A percentile compares a stretch with the other conserved stretches of the same genome.
Evolutionary conservation across 1,140 invertebrate species (phyloP).

Genomic region (Reticulitermes speratus): DNA sequence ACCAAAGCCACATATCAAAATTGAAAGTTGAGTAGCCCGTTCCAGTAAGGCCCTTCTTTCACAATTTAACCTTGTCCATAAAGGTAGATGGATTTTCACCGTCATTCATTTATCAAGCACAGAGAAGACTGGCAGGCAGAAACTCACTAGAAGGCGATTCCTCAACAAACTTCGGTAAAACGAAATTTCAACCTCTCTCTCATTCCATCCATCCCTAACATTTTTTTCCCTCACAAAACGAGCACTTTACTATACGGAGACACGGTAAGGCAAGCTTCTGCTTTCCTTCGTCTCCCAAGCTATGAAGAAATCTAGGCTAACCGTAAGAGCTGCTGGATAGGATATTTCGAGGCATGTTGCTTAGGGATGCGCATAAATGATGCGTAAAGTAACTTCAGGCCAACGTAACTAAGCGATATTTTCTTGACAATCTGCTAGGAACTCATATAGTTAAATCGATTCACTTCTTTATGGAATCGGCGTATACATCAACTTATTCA

Average conservation of each 20-base stretch:
- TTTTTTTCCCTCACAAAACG: background rate
- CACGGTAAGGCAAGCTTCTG: background rate
- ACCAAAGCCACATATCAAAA: too few species aligned
- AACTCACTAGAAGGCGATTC: background rate
- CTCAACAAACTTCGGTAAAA: background rate
- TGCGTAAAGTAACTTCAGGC: too few species aligned
- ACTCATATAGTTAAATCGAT: too few species aligned
- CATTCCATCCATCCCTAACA: background rate
- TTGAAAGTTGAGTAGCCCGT: background rate
- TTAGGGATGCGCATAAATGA: too few species aligned
- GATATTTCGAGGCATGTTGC: background rate
- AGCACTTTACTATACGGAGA: background rate
- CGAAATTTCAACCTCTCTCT: background rate
- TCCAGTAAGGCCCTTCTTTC: background rate
- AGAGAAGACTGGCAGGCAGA: background rate
- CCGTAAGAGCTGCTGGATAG: background rate
- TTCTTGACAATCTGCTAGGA: too few species aligned
- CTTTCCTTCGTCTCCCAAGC: background rate
- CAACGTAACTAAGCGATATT: too few species aligned
- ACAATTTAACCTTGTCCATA: background rate
- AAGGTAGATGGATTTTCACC: constrained; percentile 6
- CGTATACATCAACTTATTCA: too few species aligned
- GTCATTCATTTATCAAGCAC: constrained; percentile 1
- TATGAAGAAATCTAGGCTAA: background rate
- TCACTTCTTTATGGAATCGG: too few species aligned